Percentiles rank a stretch among this genome's conserved stretches.
phyloP scores from a whole-genome alignment of 2,888 invertebrate genomes.

The Rhopalosiphum nymphaeae region DNA sequence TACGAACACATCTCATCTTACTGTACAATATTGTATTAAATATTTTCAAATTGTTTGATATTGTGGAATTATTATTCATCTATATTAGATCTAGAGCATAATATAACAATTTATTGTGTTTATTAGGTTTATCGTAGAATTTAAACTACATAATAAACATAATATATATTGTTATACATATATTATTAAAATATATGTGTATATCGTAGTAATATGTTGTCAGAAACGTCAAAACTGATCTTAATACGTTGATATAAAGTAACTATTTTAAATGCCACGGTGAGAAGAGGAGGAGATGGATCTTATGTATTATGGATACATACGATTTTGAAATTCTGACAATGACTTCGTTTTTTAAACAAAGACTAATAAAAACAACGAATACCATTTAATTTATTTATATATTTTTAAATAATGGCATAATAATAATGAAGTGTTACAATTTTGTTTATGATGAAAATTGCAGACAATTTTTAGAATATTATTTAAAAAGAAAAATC shows the following conservation, averaged over 20 bases:
- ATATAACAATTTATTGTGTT: not conserved
- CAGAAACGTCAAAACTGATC: not conserved
- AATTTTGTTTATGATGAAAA: not conserved
- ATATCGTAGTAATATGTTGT: not conserved
- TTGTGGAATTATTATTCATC: not conserved
- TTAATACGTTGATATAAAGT: not conserved
- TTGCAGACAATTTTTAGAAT: not conserved
- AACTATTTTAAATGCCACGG: not conserved
- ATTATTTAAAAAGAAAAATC: not conserved
- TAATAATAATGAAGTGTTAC: not conserved
- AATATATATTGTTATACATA: no score
- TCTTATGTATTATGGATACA: not conserved
- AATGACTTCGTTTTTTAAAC: not conserved
- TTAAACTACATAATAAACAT: no score
- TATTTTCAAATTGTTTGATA: not conserved
- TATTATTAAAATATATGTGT: not conserved
- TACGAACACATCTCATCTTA: not conserved
- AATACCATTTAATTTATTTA: not conserved
- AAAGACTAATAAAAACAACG: not conserved
- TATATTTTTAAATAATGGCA: not conserved
- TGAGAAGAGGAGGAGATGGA: not conserved
- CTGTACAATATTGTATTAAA: not conserved
- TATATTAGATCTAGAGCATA: not conserved
- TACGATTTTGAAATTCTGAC: not conserved
- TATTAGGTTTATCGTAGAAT: not conserved